Percentiles rank a stretch among this genome's conserved stretches.
Evolutionary conservation across 37 sponge, comb jelly and placozoan species (phyloP).

Genomic region (Oscarella lobularis): DNA sequence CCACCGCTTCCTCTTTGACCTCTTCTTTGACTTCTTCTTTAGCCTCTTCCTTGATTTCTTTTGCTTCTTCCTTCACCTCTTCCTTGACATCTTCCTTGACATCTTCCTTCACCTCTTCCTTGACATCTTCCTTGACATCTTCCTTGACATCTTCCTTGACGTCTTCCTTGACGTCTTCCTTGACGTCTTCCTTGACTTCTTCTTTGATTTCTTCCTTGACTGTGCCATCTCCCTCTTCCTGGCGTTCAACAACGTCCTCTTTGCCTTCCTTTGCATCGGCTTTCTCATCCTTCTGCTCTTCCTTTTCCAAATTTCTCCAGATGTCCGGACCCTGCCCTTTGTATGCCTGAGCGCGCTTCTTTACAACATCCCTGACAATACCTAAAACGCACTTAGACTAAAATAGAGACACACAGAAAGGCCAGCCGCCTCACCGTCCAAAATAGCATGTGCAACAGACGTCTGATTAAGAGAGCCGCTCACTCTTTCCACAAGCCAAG

Average conservation of each 20-base stretch:
- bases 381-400: background rate
- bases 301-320: background rate
- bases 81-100: background rate
- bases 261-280: background rate
- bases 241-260: background rate
- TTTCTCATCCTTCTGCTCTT: too few relatives aligned
- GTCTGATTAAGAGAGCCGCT: conserved; percentile 40
- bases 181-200: background rate
- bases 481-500: conserved; percentile 75
- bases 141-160: background rate
- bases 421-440: background rate
- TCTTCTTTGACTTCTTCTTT: background rate
- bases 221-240: too few relatives aligned
- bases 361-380: background rate
- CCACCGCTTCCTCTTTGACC: background rate
- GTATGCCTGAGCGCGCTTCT: background rate
- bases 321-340: background rate
- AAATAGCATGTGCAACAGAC: background rate
- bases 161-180: background rate
- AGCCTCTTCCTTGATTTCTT: background rate
- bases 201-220: background rate
- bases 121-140: background rate
- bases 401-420: background rate
- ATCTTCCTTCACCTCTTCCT: background rate
- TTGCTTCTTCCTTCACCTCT: background rate